Percentiles rank a stretch among this genome's conserved stretches.
phyloP scores from a whole-genome alignment of 1,140 invertebrate species.

The Orchesella cincta region DNA sequence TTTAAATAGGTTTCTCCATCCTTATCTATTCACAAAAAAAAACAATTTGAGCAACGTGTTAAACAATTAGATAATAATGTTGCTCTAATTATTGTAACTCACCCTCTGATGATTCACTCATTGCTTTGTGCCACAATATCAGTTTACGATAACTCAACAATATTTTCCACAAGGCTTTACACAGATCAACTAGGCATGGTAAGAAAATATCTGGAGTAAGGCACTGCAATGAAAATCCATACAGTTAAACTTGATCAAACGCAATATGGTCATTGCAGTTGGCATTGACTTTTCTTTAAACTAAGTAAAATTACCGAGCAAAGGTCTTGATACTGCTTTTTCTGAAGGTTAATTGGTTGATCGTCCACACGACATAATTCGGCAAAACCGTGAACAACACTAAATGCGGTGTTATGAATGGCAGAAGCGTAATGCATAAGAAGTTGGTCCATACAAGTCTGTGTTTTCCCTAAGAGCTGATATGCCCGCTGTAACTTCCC shows the following conservation, averaged over 20 bases:
- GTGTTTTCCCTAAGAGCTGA: conserved; percentile 77
- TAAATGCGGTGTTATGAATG: conserved; percentile 84
- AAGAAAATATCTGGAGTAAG: conserved; percentile 76
- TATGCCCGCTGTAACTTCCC: conserved; percentile 83
- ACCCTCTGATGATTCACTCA: conserved; percentile 48
- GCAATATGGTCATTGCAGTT: background rate
- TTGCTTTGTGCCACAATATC: conserved; percentile 71
- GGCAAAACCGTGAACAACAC: conserved; percentile 72
- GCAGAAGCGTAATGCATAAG: conserved; percentile 93
- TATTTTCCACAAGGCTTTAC: conserved; percentile 79
- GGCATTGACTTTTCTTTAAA: background rate
- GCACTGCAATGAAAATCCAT: conserved; percentile 62
- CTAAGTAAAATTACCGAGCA: conserved; percentile 65
- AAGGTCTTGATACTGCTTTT: conserved; percentile 75
- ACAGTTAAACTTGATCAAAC: background rate
- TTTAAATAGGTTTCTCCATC: conserved; percentile 66
- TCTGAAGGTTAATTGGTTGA: conserved; percentile 60
- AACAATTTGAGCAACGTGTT: background rate
- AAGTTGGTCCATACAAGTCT: conserved; percentile 89
- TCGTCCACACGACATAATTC: conserved; percentile 64
- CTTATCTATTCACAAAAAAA: conserved; percentile 21
- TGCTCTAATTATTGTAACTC: too few relatives aligned
- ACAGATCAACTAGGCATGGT: conserved; percentile 76
- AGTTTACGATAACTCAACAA: conserved; percentile 79
- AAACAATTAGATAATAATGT: too few relatives aligned